Evolutionary conservation across 2,113 vertebrate species (phyloP), one percentile per base, ranked within the genome.

Genomic region (Hemicordylus capensis): DNA sequence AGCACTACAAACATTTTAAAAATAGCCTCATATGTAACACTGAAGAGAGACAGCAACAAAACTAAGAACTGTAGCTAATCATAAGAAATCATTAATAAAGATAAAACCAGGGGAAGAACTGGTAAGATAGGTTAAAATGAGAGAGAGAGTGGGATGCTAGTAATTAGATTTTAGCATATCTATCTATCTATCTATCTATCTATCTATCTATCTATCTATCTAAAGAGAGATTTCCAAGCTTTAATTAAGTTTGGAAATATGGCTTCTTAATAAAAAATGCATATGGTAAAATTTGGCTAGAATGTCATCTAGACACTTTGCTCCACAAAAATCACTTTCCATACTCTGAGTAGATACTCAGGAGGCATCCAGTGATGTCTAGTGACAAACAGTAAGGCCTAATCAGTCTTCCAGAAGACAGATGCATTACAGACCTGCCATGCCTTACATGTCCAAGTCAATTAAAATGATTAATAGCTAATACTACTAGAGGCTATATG

Each of bases 391-490:
- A 89, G 89, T 80, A 93, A 95, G 95, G 94, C 86, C 92, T 90
- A 93, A 96, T 96, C 95, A 93, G 92, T 96, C 96, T 96, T 93
- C 82, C 90, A 69, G 86, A 95, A 95, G 95, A 95, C 96, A 95
- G 95, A 94, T 95, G 94, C 96, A 96, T 95, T 95, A 96, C 92
- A 94, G 93, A 96, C 94, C 95, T 95, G 93, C 93, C 89, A 90
- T 94, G 93, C 90, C 92, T 94, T 92, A 92, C 93, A 96, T 90
- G 94, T 94, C 94, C 92, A 85, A 95, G 95, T 96, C 96, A 97
- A 97, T 97, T 97, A 97, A 97, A 94, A 95, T 97, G 96, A 97
- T 96, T 95, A 95, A 96, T 12, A 67, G 92, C 92, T 94, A 93
- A 91, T 90, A 88, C 46, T 59, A 90, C 88, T 92, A 76, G 79